phyloP scores from a whole-genome alignment of 2,888 invertebrate genomes.

The Oconnorella tubifera region DNA sequence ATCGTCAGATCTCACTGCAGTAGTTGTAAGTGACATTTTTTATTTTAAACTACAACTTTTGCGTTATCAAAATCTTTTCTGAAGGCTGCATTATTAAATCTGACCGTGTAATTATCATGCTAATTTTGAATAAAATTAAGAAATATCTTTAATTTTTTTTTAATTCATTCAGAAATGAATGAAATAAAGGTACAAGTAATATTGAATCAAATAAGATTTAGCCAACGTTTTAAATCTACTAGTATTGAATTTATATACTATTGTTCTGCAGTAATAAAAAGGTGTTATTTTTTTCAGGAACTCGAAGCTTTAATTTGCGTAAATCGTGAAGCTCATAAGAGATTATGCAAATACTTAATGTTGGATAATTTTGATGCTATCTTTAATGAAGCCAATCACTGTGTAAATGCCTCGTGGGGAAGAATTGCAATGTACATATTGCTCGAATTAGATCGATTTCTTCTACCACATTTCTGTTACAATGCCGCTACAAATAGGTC shows the following conservation, averaged over 20 bases:
- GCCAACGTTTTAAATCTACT: too few relatives aligned
- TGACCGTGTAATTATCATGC: too few relatives aligned
- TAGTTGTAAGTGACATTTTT: slow-evolving; percentile 69
- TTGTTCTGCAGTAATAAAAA: too few relatives aligned
- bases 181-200: too few relatives aligned
- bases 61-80: too few relatives aligned
- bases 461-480: slow-evolving; percentile 92
- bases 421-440: slow-evolving; percentile 91
- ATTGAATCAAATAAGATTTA: too few relatives aligned
- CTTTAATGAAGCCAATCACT: slow-evolving; percentile 91
- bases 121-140: too few relatives aligned
- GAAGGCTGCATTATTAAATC: too few relatives aligned
- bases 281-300: slow-evolving; percentile 67
- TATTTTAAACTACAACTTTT: too few relatives aligned
- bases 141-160: too few relatives aligned
- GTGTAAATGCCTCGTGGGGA: slow-evolving; percentile 89
- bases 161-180: too few relatives aligned
- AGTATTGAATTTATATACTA: too few relatives aligned
- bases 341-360: slow-evolving; percentile 77
- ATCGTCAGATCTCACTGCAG: slow-evolving; percentile 87
- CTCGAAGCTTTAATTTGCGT: slow-evolving; percentile 85
- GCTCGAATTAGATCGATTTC: slow-evolving; percentile 93
- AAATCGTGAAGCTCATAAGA: slow-evolving; percentile 87
- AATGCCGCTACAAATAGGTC: slow-evolving; percentile 94
- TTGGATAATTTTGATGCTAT: slow-evolving; percentile 91